Evolutionary conservation across 1,140 invertebrate species (phyloP).

Genomic region (Ectropis grisescens): DNA sequence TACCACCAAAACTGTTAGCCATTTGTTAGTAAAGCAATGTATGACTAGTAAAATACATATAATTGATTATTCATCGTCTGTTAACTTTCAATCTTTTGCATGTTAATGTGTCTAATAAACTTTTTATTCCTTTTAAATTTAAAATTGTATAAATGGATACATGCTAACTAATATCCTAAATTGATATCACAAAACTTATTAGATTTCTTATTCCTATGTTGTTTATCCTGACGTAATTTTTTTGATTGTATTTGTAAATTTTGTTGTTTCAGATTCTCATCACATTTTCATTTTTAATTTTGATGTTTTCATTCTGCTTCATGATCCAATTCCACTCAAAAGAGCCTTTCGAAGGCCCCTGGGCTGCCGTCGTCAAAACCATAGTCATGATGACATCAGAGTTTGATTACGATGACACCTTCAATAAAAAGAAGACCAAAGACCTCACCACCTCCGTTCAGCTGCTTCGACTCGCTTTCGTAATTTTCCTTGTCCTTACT

Average conservation of each 20-base stretch:
- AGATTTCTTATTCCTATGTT: too few species aligned
- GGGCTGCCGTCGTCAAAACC: conserved; percentile 66
- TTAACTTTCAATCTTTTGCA: too few species aligned
- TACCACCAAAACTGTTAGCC: too few species aligned
- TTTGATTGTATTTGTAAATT: too few species aligned
- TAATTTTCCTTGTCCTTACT: conserved; percentile 73
- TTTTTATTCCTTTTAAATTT: too few species aligned
- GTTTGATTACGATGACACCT: conserved; percentile 62
- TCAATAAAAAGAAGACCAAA: conserved; percentile 38
- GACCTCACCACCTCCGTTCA: conserved; percentile 35
- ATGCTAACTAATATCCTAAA: too few species aligned
- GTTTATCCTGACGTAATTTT: too few species aligned
- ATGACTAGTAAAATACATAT: too few species aligned
- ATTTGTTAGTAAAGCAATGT: too few species aligned
- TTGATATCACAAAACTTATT: conserved; percentile 1
- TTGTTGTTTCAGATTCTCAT: conserved; percentile 53
- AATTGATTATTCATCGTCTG: too few species aligned
- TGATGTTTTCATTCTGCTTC: conserved; percentile 70
- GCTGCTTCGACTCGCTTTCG: conserved; percentile 69
- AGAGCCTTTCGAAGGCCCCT: conserved; percentile 56
- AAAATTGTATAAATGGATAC: too few species aligned
- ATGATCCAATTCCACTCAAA: conserved; percentile 65
- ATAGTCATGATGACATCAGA: conserved; percentile 74
- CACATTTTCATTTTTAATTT: conserved; percentile 63
- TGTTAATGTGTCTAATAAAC: too few species aligned